Evolutionary conservation across 2,888 invertebrate species (phyloP).

Genomic region (Mesorhabditis belari): DNA sequence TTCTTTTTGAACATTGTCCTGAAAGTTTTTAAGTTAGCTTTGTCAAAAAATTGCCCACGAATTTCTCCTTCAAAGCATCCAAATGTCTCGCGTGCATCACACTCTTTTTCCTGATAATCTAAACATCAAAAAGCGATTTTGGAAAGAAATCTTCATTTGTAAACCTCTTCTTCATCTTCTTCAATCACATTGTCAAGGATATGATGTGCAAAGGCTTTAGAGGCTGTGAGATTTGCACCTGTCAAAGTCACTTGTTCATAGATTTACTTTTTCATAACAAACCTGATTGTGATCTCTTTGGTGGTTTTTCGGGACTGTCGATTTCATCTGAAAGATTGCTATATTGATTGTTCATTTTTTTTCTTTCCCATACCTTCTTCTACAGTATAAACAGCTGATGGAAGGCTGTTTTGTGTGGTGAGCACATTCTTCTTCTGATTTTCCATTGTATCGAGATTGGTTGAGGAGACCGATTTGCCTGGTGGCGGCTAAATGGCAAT

Average conservation of each 20-base stretch:
- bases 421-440: background rate
- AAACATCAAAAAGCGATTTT: too few species aligned
- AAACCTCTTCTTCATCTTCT: conserved; percentile 17
- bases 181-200: conserved; percentile 28
- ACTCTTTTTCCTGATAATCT: too few species aligned
- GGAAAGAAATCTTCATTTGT: too few species aligned
- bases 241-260: background rate
- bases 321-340: background rate
- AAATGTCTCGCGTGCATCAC: too few species aligned
- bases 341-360: background rate
- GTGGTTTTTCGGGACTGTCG: background rate
- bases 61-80: too few species aligned
- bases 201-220: conserved; percentile 23
- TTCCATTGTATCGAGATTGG: background rate
- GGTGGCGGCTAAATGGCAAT: background rate
- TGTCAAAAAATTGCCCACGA: too few species aligned
- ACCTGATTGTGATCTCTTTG: background rate
- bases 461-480: background rate
- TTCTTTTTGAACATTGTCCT: too few species aligned
- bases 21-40: too few species aligned
- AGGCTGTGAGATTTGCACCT: conserved; percentile 3
- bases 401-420: background rate
- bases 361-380: background rate
- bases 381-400: background rate
- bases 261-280: background rate